Evolutionary conservation across 2,797 vertebrate genomes (phyloP).

Genomic region (Pagetopsis macropterus): DNA sequence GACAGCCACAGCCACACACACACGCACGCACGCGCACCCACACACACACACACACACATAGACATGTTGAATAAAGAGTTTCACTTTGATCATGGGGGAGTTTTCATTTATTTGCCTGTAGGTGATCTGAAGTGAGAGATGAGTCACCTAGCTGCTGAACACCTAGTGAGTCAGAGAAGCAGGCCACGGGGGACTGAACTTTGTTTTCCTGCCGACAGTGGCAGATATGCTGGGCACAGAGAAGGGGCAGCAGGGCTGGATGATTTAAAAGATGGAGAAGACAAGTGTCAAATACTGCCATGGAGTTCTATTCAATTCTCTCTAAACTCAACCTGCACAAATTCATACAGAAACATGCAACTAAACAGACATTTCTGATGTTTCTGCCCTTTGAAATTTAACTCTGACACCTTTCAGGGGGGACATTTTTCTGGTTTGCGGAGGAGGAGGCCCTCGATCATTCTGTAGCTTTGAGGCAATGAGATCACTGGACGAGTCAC

Average conservation of each 20-base stretch:
- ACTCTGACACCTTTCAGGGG: slow-evolving; percentile 59
- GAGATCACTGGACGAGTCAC: slow-evolving; percentile 76
- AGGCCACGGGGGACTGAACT: slow-evolving; percentile 50
- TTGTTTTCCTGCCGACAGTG: slow-evolving; percentile 41
- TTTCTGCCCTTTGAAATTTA: slow-evolving; percentile 67
- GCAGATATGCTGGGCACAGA: slow-evolving; percentile 47
- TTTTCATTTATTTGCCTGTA: slow-evolving; percentile 42
- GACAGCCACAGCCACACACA: too few relatives aligned
- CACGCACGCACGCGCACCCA: too few relatives aligned
- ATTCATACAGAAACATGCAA: slow-evolving; percentile 15
- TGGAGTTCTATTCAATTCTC: slow-evolving; percentile 27
- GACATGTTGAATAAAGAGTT: slow-evolving; percentile 46
- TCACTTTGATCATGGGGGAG: slow-evolving; percentile 51
- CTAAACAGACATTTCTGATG: slow-evolving; percentile 30
- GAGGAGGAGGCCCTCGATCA: slow-evolving; percentile 72
- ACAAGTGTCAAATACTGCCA: slow-evolving; percentile 5
- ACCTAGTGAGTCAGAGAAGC: slow-evolving; percentile 51
- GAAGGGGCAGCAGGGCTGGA: slow-evolving; percentile 32
- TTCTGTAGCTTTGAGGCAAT: slow-evolving; percentile 74
- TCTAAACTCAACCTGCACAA: slow-evolving; percentile 3
- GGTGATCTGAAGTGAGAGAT: slow-evolving; percentile 32
- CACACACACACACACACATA: slow-evolving; percentile 19
- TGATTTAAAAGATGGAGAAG: slow-evolving; percentile 24
- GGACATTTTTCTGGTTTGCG: slow-evolving; percentile 67
- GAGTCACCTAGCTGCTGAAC: slow-evolving; percentile 50